Evolutionary conservation across 2,888 invertebrate genomes (phyloP).

Genomic region (Metellina segmentata): DNA sequence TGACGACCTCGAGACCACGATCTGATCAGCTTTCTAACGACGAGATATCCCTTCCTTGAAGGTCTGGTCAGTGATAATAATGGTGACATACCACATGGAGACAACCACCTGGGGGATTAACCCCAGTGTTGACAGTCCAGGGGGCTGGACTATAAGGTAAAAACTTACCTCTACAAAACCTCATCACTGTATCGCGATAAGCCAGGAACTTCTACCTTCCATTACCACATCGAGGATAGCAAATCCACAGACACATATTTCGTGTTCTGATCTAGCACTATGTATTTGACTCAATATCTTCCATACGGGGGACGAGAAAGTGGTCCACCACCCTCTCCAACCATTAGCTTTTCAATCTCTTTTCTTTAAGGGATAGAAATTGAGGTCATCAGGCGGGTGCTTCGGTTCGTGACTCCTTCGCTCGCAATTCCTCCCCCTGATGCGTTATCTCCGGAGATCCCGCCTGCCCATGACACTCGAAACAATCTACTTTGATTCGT

Average conservation of each 20-base stretch:
- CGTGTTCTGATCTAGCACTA: not conserved
- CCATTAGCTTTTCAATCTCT: slow-evolving; percentile 49
- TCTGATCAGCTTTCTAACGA: no score
- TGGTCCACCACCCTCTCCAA: not conserved
- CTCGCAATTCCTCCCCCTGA: slow-evolving; percentile 20
- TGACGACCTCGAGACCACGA: no score
- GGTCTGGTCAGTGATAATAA: no score
- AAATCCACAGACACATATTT: not conserved
- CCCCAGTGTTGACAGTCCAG: no score
- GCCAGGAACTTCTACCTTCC: not conserved
- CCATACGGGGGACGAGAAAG: slow-evolving; percentile 1
- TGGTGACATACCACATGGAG: no score
- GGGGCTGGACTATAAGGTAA: no score
- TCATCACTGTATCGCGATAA: not conserved
- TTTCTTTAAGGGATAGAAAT: slow-evolving; percentile 27
- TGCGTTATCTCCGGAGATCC: slow-evolving; percentile 40
- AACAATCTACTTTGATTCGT: slow-evolving; percentile 29
- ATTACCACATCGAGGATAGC: not conserved
- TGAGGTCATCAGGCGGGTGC: slow-evolving; percentile 61
- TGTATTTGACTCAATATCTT: not conserved
- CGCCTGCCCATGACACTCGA: slow-evolving; percentile 39
- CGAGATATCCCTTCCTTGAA: no score
- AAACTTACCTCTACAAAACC: no score
- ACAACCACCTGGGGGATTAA: no score
- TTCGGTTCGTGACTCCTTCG: slow-evolving; percentile 54